These are phyloP conservation scores for Falco punctatus DNA, from an alignment of 2,113 vertebrate species.

Conservation along the genomic window DNA sequence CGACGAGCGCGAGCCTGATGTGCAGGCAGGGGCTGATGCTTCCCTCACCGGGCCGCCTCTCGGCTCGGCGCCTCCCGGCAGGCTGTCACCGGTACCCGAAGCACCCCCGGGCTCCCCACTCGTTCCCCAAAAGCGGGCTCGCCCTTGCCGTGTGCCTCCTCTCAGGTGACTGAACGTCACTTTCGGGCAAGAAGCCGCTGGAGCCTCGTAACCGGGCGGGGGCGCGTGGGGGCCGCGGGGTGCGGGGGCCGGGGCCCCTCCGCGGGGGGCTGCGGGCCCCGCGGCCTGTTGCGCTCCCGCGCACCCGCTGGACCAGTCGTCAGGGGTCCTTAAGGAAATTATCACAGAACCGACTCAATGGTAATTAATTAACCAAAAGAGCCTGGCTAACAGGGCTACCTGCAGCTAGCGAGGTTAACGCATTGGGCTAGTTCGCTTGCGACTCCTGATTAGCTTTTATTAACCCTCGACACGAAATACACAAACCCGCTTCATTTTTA, in stretches of 20 bases:
- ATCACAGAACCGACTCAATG: conserved; percentile 29
- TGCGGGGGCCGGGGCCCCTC: background rate
- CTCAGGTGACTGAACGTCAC: background rate
- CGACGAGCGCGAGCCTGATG: conserved; percentile 24
- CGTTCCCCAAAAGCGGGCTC: background rate
- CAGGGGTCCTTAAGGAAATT: conserved; percentile 41
- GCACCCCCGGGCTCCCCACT: background rate
- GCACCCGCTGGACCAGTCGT: background rate
- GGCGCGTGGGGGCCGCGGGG: background rate
- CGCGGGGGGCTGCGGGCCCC: background rate
- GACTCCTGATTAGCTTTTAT: conserved; percentile 61
- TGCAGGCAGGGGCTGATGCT: conserved; percentile 22
- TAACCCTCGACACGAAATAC: background rate
- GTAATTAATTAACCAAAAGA: conserved; percentile 70
- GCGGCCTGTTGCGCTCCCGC: background rate
- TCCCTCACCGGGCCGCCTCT: background rate
- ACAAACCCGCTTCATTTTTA: background rate
- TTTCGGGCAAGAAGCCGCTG: background rate
- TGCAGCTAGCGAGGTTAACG: conserved; percentile 18
- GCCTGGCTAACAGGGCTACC: conserved; percentile 43
- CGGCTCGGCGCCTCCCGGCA: background rate
- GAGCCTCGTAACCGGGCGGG: background rate
- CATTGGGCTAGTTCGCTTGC: conserved; percentile 23
- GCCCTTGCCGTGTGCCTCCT: conserved; percentile 25
- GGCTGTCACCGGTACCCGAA: background rate